Conservation (phyloP, 2,113 vertebrate species). For the Sander vitreus region DNA sequence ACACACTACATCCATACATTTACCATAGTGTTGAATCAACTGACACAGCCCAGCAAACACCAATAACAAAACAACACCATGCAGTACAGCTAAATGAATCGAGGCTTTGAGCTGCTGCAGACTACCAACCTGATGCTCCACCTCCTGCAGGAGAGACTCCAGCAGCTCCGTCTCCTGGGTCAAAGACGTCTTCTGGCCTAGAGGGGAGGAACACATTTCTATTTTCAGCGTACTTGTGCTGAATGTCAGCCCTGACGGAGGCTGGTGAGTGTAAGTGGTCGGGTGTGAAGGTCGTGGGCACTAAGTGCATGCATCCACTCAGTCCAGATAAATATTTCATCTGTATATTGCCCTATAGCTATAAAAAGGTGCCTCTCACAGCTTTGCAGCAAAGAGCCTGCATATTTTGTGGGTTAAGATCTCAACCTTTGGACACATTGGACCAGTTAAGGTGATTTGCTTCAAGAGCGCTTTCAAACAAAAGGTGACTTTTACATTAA, state of each 20-base stretch:
- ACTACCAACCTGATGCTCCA: constrained; percentile 94
- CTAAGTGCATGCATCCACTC: constrained; percentile 52
- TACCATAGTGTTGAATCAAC: not conserved
- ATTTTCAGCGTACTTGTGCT: constrained; percentile 62
- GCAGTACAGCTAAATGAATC: not conserved
- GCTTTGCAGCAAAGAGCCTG: constrained; percentile 27
- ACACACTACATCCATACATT: not conserved
- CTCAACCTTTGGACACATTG: constrained; percentile 21
- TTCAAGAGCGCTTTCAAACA: not conserved
- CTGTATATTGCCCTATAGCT: constrained; percentile 30
- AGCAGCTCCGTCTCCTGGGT: constrained; percentile 98
- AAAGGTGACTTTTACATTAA: not conserved
- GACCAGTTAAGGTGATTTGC: constrained; percentile 1
- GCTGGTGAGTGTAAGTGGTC: constrained; percentile 40
- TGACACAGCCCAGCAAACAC: not conserved
- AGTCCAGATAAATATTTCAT: constrained; percentile 71
- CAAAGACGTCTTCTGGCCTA: constrained; percentile 98
- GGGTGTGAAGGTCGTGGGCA: constrained; percentile 40
- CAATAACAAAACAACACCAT: not conserved
- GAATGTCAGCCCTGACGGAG: constrained; percentile 54
- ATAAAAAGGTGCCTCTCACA: constrained; percentile 41
- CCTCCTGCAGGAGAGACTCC: constrained; percentile 97
- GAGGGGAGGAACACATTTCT: constrained; percentile 67
- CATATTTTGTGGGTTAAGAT: constrained; percentile 15
- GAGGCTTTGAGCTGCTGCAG: constrained; percentile 19